Conservation (phyloP, 2,888 invertebrate species). For the Steinernema carpocapsae region DNA sequence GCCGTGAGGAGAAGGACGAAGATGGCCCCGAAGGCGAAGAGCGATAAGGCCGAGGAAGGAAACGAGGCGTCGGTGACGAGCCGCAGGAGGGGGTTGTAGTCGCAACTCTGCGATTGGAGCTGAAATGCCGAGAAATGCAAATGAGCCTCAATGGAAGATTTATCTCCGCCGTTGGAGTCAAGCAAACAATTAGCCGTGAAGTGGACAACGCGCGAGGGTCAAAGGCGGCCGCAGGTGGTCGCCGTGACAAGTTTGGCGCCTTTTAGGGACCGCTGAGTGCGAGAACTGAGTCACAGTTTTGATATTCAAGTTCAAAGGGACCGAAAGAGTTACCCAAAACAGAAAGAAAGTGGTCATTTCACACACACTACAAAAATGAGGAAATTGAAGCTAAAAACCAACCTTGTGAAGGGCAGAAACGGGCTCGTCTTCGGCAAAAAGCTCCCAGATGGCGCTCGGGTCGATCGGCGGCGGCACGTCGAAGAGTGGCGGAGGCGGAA, state of each 20-base stretch:
- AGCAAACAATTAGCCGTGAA: background rate
- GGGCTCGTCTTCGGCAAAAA: constrained; percentile 59
- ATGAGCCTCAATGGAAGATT: too few species aligned
- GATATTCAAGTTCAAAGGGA: too few species aligned
- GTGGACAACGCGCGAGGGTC: background rate
- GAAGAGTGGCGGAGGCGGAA: constrained; percentile 56
- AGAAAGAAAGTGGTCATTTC: too few species aligned
- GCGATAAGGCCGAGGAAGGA: background rate
- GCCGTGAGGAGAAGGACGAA: constrained; percentile 1
- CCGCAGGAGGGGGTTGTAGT: constrained; percentile 11
- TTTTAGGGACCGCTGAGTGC: background rate
- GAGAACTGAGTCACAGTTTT: background rate
- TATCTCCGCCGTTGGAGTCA: background rate
- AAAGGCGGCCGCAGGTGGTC: constrained; percentile 22
- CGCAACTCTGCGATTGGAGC: constrained; percentile 19
- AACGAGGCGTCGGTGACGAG: background rate
- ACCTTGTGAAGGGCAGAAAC: constrained; percentile 45
- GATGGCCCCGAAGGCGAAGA: background rate
- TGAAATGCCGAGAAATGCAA: constrained; percentile 19
- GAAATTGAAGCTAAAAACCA: background rate
- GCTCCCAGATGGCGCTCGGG: constrained; percentile 61
- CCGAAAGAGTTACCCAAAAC: too few species aligned
- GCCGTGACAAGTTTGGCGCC: background rate
- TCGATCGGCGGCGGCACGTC: constrained; percentile 62
- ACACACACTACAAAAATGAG: background rate